phyloP scores from a whole-genome alignment of 2,888 invertebrate species.

The Falcaria lacertinaria region DNA sequence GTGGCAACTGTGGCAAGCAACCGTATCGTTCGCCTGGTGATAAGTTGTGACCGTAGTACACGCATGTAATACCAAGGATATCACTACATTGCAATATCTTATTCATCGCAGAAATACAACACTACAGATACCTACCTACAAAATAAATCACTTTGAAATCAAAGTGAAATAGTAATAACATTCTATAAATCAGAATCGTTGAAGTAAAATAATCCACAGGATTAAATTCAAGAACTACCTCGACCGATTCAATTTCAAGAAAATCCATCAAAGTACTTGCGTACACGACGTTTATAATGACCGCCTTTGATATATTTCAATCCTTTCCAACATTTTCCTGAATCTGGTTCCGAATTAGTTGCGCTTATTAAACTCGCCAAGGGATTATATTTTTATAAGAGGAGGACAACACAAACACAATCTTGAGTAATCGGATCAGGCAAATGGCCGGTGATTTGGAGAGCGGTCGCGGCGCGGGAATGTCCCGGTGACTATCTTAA shows the following conservation, averaged over 20 bases:
- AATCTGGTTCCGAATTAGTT: slow-evolving; percentile 37
- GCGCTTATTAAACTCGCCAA: slow-evolving; percentile 37
- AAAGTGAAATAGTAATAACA: slow-evolving; percentile 4
- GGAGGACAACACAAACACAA: slow-evolving; percentile 64
- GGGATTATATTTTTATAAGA: slow-evolving; percentile 71
- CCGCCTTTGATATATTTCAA: slow-evolving; percentile 60
- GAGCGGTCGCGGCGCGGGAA: slow-evolving; percentile 64
- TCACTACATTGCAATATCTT: no score
- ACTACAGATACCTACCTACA: no score
- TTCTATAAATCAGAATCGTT: slow-evolving; percentile 24
- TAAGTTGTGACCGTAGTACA: no score
- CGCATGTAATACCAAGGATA: no score
- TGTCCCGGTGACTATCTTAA: slow-evolving; percentile 76
- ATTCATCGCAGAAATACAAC: no score
- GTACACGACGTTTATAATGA: slow-evolving; percentile 46
- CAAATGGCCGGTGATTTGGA: slow-evolving; percentile 74
- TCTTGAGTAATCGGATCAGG: slow-evolving; percentile 77
- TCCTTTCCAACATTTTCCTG: slow-evolving; percentile 55
- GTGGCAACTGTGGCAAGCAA: no score
- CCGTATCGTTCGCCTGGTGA: no score
- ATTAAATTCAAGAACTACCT: slow-evolving; percentile 57
- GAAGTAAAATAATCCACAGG: slow-evolving; percentile 62
- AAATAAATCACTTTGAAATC: slow-evolving; percentile 8
- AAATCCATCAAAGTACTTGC: slow-evolving; percentile 57
- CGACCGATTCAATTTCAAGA: slow-evolving; percentile 56